phyloP scores from a whole-genome alignment of 2,888 invertebrate genomes.

The Glyphotaelius pellucidus region DNA sequence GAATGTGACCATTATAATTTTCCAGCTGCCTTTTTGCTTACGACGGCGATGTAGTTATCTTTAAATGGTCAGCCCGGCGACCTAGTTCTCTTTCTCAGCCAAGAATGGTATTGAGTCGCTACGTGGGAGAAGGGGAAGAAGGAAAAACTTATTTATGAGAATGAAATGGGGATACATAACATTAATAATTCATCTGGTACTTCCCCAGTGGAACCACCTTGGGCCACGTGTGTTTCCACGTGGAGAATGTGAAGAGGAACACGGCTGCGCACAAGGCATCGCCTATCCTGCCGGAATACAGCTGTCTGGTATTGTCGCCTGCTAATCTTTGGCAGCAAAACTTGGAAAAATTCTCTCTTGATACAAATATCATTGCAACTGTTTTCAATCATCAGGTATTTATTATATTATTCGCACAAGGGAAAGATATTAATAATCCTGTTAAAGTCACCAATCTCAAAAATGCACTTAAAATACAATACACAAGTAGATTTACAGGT shows the following conservation, averaged over 20 bases:
- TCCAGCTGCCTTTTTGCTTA: no score
- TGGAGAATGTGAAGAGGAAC: slow-evolving; percentile 85
- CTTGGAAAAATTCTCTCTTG: slow-evolving; percentile 86
- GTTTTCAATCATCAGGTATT: slow-evolving; percentile 90
- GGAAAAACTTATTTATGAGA: background rate
- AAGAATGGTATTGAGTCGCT: background rate
- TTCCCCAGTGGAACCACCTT: slow-evolving; percentile 82
- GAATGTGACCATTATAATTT: no score
- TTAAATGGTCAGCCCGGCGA: background rate
- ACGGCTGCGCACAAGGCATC: slow-evolving; percentile 77
- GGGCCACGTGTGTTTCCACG: slow-evolving; percentile 90
- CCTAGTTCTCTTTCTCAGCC: background rate
- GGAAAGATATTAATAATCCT: background rate
- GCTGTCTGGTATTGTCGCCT: slow-evolving; percentile 93
- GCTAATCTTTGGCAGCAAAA: slow-evolving; percentile 96
- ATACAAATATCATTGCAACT: slow-evolving; percentile 88
- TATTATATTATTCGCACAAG: slow-evolving; percentile 54
- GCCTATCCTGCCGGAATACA: slow-evolving; percentile 90
- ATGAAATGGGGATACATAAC: background rate
- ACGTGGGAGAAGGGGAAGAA: background rate
- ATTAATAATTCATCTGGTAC: background rate
- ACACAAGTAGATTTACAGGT: background rate
- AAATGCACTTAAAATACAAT: background rate
- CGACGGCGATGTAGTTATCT: background rate
- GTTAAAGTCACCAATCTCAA: background rate